Percentiles rank a stretch among this genome's conserved stretches.
Conservation (phyloP, 1,140 invertebrate genomes). For the Spodoptera litura region DNA sequence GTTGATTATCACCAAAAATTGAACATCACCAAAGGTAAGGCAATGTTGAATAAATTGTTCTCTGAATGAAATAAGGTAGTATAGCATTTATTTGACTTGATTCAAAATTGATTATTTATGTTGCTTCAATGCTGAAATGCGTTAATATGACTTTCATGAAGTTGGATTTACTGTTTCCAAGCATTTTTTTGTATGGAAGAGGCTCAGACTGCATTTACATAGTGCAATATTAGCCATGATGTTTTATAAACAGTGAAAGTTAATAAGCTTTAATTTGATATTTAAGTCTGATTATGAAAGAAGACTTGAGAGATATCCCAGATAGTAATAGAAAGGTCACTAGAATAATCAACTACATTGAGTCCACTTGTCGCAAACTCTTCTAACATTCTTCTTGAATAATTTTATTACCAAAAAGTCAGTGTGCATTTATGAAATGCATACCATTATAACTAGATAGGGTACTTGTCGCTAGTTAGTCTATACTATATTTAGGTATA, state of each 20-base stretch:
- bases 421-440: conserved; percentile 74
- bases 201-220: conserved; percentile 52
- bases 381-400: conserved; percentile 49
- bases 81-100: conserved; percentile 86
- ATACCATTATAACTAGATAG: conserved; percentile 66
- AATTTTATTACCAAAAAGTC: conserved; percentile 72
- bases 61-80: conserved; percentile 81
- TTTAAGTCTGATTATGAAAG: conserved; percentile 61
- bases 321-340: conserved; percentile 50
- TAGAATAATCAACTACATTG: conserved; percentile 42
- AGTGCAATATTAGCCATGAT: conserved; percentile 55
- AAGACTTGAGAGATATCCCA: conserved; percentile 49
- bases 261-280: conserved; percentile 69
- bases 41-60: conserved; percentile 72
- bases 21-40: conserved; percentile 81
- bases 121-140: conserved; percentile 57
- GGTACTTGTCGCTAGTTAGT: conserved; percentile 65
- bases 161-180: conserved; percentile 47
- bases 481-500: conserved; percentile 58
- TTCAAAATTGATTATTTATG: conserved; percentile 53
- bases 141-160: conserved; percentile 52
- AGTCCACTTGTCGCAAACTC: conserved; percentile 28
- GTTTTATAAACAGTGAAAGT: conserved; percentile 48
- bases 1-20: conserved; percentile 70
- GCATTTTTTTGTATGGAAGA: conserved; percentile 47